Percentiles rank a stretch among this genome's conserved stretches.
These are phyloP conservation scores for Caradrina clavipalpis DNA, from an alignment of 2,888 invertebrate species.

Conservation along the genomic window DNA sequence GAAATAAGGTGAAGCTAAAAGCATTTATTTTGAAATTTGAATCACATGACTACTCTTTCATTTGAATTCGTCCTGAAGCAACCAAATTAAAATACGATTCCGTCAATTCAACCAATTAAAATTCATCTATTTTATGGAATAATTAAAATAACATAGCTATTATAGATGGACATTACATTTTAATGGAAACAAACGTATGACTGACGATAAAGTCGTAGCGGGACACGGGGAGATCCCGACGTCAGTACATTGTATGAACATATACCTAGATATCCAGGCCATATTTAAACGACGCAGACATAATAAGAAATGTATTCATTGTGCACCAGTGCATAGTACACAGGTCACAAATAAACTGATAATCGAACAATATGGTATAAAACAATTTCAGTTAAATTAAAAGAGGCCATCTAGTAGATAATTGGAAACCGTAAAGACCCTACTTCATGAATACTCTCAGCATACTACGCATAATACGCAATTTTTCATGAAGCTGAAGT, in stretches of 20 bases:
- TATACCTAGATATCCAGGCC: background rate
- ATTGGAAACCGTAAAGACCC: no score
- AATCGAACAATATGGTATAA: background rate
- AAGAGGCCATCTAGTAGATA: no score
- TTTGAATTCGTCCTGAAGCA: background rate
- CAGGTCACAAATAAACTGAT: conserved; percentile 3
- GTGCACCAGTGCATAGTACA: background rate
- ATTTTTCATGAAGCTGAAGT: no score
- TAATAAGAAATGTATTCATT: background rate
- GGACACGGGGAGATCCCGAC: conserved; percentile 32
- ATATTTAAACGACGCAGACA: background rate
- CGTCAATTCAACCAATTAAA: background rate
- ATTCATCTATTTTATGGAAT: background rate
- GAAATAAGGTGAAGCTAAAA: background rate
- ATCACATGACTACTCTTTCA: background rate
- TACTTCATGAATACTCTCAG: no score
- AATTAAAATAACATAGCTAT: background rate
- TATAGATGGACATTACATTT: background rate
- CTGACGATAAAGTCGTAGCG: conserved; percentile 18
- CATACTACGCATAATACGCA: no score
- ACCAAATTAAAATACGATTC: background rate
- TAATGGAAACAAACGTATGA: conserved; percentile 31
- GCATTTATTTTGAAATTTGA: background rate
- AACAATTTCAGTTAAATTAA: no score
- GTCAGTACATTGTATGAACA: background rate